A percentile compares a stretch with the other conserved stretches of the same genome.
These are phyloP conservation scores for Callipepla squamata DNA, from an alignment of 2,113 vertebrate species.

Conservation along the genomic window DNA sequence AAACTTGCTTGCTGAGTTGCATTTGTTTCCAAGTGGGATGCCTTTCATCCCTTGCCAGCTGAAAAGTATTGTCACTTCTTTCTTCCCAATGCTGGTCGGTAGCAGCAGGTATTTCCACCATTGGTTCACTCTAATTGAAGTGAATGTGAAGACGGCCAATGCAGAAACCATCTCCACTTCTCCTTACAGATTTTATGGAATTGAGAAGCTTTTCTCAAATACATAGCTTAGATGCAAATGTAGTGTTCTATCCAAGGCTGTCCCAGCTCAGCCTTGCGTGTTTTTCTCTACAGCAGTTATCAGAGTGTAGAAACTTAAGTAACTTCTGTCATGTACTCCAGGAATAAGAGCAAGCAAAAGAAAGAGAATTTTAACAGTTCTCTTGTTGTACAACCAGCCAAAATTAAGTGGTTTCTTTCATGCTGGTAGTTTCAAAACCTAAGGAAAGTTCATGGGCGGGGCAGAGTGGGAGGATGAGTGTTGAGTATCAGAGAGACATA, in stretches of 20 bases:
- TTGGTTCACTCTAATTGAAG: not conserved
- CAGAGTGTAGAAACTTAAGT: not conserved
- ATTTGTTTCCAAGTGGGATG: not conserved
- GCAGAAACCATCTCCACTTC: not conserved
- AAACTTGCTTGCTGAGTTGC: not conserved
- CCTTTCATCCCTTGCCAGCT: not conserved
- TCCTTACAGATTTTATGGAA: not conserved
- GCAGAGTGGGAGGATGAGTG: not conserved
- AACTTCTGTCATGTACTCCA: not conserved
- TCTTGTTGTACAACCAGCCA: not conserved
- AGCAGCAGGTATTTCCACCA: not conserved
- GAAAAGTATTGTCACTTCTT: not conserved
- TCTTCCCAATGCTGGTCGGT: not conserved
- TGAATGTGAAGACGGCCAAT: not conserved
- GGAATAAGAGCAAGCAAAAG: not conserved
- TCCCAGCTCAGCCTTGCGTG: not conserved
- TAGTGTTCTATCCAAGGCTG: not conserved
- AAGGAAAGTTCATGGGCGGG: not conserved
- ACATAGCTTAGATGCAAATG: not conserved
- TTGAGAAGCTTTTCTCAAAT: not conserved
- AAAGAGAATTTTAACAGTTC: not conserved
- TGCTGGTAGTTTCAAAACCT: not conserved
- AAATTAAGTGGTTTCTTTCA: not conserved
- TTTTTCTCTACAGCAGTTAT: not conserved
- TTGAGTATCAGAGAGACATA: not conserved